Base-by-base conservation (phyloP, 1,140 invertebrate species). In the Prorops nasuta region DNA sequence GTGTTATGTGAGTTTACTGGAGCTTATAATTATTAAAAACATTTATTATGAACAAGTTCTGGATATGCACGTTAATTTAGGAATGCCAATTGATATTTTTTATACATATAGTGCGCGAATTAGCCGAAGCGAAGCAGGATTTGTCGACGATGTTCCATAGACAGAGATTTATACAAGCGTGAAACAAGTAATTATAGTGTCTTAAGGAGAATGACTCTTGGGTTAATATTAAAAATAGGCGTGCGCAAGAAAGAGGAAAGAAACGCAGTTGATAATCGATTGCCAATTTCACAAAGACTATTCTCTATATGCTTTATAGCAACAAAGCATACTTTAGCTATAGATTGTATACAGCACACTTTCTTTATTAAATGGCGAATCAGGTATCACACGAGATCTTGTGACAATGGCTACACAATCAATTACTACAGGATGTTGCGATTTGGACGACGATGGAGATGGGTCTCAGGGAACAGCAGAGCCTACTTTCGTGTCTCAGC, bases 341-440 rank as follows among this genome's bases (percentile, higher is more conserved):
- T 56, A 54, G 41, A 45, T 45, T 44, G 19, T 51, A 45, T 51
- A 50, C 36, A 54, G 40, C 41, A 51, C 49, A 51, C 44, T 51
- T 63, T 48, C 28, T 56, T 52, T 60, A 65, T 64, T 54, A 55
- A 68, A 66, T 65, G 59, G 60, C 54, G 68, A 77, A 71, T 67
- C 71, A 78, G 76, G 75, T 71, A 75, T 77, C 71, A 74, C 75
- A 53, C 71, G 75, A 67, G 75, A 78, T 71, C 65, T 77, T 49
- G 71, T 73, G 68, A 73, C 74, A 63, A 75, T 77, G 73, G 66
- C 66, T 46, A 71, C 69, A 58, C 72, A 70, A 56, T 74, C 71
- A 43, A 64, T 63, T 63, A 70, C 60, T 49, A 44, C 67, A 54
- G 73, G 67, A 68, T 66, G 67, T 63, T 75, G 72, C 54, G 74